Conservation (phyloP, 1,140 invertebrate genomes). For the Leptopilina boulardi region DNA sequence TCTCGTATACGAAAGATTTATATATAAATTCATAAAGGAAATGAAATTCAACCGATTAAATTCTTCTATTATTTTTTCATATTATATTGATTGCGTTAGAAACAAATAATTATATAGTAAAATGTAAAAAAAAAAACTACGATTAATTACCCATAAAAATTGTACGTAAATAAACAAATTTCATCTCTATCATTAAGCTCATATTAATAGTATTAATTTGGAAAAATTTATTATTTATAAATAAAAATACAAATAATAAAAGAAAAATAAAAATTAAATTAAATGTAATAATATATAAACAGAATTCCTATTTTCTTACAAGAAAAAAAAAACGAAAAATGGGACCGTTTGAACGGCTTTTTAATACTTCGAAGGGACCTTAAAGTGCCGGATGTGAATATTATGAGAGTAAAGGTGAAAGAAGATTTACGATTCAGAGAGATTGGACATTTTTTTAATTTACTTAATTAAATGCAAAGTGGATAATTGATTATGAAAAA, state of each 20-base stretch:
- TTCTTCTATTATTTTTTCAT: neutral
- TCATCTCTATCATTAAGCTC: too few species aligned
- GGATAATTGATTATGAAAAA: neutral
- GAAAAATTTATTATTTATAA: too few species aligned
- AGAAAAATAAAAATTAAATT: neutral
- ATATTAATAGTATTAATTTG: too few species aligned
- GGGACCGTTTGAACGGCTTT: neutral
- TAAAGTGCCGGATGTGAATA: conserved; percentile 13
- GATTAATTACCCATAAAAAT: too few species aligned
- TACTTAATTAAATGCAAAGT: conserved; percentile 14
- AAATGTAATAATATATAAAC: too few species aligned
- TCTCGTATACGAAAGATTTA: neutral
- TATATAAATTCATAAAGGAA: neutral
- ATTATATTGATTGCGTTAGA: too few species aligned
- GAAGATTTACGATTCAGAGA: conserved; percentile 23
- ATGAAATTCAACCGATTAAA: neutral
- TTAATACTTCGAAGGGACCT: conserved; percentile 11
- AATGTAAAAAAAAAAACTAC: too few species aligned
- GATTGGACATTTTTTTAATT: conserved; percentile 5
- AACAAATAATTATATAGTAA: too few species aligned
- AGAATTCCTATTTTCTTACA: neutral
- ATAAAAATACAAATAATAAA: too few species aligned
- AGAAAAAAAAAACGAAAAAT: neutral
- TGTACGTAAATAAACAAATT: too few species aligned
- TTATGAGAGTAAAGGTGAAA: conserved; percentile 25